Base-by-base conservation (phyloP, 2,888 invertebrate species). In the Nomada fucata region DNA sequence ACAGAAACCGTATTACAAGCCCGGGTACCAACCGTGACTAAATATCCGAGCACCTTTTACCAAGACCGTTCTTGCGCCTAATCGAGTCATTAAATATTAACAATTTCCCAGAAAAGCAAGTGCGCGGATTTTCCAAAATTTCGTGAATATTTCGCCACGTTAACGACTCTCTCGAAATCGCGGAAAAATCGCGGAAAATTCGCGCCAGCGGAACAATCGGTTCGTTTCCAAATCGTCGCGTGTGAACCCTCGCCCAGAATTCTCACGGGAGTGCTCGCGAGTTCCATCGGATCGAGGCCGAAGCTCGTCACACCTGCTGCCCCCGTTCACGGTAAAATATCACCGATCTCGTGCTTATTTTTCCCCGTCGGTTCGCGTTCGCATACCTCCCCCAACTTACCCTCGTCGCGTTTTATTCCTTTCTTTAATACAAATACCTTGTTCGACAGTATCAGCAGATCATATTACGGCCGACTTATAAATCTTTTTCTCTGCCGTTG, bases 261-360 rank as follows among this genome's bases (percentile, higher is more conserved):
- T 74, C 71, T 42, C 70, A 47, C 15, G 26, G 70, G 59, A 76
- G 65, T 52, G 26, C n/a, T 50, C 13, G 15, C 65, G 15, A 47
- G 55, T 13, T 57, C 59, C 76, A 59, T 80, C 80, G 47, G 80
- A 73, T 70, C 29, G 29, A 42, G 63, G 1, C 59, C 42, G 42
- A 50, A 53, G 44, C 29, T 36, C 63, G 52, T 55, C 64, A 59
- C 85, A 77, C 74, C 68, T 71, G 82, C 82, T 36, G 36, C 47
- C 36, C 47, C 0, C 47, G 47, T 50, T 67, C 63, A 5, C 23
- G 15, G 2, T 61, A 26, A 76, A 79, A 76, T 76, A 79, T 78
- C 68, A 47, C 36, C 65, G n/a, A 4, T 13, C 10, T 20, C 15
- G 5, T 18, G n/a, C 36, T 29, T 50, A 10, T 57, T 52, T 47